Conservation (phyloP, 2,113 vertebrate species). For the Grammomys dolichurus region DNA sequence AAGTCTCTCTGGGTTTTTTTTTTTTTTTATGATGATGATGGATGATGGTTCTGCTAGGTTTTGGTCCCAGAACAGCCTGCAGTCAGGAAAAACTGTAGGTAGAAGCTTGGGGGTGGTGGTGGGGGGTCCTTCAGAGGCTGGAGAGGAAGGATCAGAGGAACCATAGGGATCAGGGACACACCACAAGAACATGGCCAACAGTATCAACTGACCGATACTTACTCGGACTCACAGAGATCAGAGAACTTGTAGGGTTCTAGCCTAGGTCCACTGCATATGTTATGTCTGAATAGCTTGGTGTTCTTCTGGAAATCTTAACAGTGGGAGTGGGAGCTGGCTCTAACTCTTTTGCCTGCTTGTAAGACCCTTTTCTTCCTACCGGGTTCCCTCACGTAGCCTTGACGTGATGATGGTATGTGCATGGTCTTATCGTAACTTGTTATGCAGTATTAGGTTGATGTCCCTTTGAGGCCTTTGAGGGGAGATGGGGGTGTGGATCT, state of each 20-base stretch:
- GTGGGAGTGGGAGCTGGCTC: neutral
- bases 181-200: neutral
- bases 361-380: neutral
- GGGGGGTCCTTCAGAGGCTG: neutral
- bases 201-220: neutral
- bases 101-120: neutral
- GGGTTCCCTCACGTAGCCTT: neutral
- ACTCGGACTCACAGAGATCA: neutral
- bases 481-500: neutral
- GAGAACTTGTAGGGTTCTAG: neutral
- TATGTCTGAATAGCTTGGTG: neutral
- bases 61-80: neutral
- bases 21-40: neutral
- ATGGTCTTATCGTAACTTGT: neutral
- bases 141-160: neutral
- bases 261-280: neutral
- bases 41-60: neutral
- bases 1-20: neutral
- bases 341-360: neutral
- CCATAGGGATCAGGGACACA: neutral
- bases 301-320: neutral
- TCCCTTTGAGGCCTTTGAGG: neutral
- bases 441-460: neutral
- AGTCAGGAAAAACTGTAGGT: neutral
- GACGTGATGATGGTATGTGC: neutral